These are phyloP conservation scores for Sternotherus odoratus DNA, from an alignment of 2,797 vertebrate genomes.

Conservation along the genomic window DNA sequence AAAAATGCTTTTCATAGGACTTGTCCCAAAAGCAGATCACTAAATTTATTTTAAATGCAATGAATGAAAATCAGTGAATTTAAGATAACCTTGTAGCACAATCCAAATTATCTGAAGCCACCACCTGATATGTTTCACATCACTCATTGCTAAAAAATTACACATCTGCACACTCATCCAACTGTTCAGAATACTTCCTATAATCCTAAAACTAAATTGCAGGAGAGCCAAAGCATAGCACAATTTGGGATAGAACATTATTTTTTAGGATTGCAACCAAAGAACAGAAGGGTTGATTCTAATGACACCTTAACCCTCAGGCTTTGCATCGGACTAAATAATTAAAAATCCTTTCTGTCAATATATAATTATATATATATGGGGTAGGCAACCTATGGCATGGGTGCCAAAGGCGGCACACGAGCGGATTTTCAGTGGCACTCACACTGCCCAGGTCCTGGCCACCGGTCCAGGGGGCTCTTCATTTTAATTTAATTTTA, in stretches of 20 bases:
- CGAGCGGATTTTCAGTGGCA: too few relatives aligned
- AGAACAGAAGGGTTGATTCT: background rate
- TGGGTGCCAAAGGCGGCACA: too few relatives aligned
- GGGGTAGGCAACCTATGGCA: too few relatives aligned
- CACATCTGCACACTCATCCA: background rate
- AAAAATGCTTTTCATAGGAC: background rate
- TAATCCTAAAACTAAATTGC: background rate
- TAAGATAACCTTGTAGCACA: background rate
- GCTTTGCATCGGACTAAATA: background rate
- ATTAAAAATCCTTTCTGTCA: background rate
- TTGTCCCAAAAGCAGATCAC: background rate
- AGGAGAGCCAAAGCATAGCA: background rate
- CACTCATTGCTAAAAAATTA: background rate
- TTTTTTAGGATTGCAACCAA: background rate
- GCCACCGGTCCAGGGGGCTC: too few relatives aligned
- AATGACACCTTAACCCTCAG: background rate
- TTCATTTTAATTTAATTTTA: too few relatives aligned
- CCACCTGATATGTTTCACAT: background rate
- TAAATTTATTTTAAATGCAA: background rate
- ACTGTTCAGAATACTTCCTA: background rate
- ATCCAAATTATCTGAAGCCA: background rate
- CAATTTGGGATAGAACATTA: background rate
- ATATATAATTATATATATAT: background rate
- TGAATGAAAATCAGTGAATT: background rate
- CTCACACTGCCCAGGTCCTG: too few relatives aligned